Conservation (phyloP, 2,113 vertebrate genomes). For the Semnornis frantzii region DNA sequence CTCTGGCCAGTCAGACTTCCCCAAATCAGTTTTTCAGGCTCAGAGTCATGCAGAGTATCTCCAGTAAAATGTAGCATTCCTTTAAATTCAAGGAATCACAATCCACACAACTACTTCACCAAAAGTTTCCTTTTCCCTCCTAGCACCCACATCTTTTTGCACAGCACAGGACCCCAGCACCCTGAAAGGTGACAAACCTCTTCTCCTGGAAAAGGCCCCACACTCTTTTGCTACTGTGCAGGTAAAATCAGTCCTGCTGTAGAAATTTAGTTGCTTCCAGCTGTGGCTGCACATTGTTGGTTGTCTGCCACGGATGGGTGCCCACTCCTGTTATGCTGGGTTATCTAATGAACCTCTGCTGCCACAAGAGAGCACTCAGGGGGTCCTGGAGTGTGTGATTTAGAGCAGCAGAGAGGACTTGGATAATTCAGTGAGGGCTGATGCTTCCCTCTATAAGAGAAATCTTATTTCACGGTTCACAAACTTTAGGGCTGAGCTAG, state of each 20-base stretch:
- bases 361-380: neutral
- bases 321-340: slow-evolving; percentile 44
- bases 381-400: slow-evolving; percentile 16
- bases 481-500: slow-evolving; percentile 21
- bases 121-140: neutral
- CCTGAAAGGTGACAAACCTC: neutral
- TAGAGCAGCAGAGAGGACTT: slow-evolving; percentile 16
- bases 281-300: neutral
- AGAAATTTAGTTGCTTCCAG: neutral
- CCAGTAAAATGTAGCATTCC: neutral
- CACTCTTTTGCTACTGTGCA: neutral
- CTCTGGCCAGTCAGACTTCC: neutral
- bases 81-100: neutral
- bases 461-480: slow-evolving; percentile 71
- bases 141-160: accelerated
- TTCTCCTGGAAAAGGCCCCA: neutral
- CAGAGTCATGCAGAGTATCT: neutral
- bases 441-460: slow-evolving; percentile 60
- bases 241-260: neutral
- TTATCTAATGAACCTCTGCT: slow-evolving; percentile 63
- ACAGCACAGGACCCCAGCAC: neutral
- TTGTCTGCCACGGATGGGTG: slow-evolving; percentile 30
- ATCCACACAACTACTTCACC: neutral
- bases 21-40: neutral
- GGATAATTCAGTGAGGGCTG: slow-evolving; percentile 11